Percentiles rank a stretch among this genome's conserved stretches.
These are phyloP conservation scores for Drosophila tani DNA, from an alignment of 1,140 invertebrate species.

Conservation along the genomic window DNA sequence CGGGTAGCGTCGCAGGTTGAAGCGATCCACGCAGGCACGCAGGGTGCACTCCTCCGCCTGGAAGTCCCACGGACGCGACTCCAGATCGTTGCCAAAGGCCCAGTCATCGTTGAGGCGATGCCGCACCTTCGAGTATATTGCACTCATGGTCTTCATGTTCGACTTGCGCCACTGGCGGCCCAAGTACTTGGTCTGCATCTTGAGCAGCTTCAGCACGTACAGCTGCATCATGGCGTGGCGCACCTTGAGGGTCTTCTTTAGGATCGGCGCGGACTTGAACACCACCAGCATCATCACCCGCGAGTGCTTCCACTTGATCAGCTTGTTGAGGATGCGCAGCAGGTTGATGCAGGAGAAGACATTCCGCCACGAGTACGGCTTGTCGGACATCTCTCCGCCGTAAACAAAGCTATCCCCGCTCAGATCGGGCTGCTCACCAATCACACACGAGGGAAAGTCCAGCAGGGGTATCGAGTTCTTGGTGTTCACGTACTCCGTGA, in stretches of 20 bases:
- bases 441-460: conserved; percentile 98
- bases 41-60: conserved; percentile 99
- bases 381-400: conserved; percentile 89
- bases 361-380: conserved; percentile 97
- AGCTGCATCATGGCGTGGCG: conserved; percentile 99
- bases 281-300: conserved; percentile 99
- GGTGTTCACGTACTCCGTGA: conserved; percentile 96
- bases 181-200: conserved; percentile 99
- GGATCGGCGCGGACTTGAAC: conserved; percentile 99
- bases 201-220: conserved; percentile 98
- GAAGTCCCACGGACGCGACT: conserved; percentile 99
- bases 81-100: conserved; percentile 99
- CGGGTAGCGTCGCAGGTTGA: conserved; percentile 96
- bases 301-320: conserved; percentile 99
- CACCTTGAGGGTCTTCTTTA: conserved; percentile 98
- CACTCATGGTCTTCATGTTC: conserved; percentile 99
- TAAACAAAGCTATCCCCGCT: conserved; percentile 94
- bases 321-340: conserved; percentile 97
- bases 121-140: conserved; percentile 98
- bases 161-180: conserved; percentile 99
- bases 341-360: conserved; percentile 99
- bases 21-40: conserved; percentile 96
- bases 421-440: conserved; percentile 97
- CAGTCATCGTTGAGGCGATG: conserved; percentile 99
- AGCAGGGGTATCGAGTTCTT: conserved; percentile 97